phyloP scores from a whole-genome alignment of 2,888 invertebrate species.

The Yponomeuta cagnagella region DNA sequence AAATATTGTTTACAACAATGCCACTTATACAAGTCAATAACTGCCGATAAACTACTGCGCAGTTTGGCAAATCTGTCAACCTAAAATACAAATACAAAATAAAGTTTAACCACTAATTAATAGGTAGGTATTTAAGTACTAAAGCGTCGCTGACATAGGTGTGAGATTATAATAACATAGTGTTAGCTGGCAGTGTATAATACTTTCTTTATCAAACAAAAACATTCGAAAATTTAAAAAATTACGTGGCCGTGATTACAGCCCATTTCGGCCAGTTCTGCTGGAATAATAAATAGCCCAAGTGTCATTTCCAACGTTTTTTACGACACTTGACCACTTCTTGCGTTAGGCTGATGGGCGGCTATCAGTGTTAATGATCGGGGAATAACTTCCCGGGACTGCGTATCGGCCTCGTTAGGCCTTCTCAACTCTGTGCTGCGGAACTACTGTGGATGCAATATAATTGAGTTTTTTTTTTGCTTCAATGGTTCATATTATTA shows the following conservation, averaged over 20 bases:
- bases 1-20: no score
- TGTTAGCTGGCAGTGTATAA: no score
- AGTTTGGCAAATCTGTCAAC: no score
- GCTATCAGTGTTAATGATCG: conserved; percentile 12
- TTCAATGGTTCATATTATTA: no score
- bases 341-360: conserved; percentile 9
- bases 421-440: background rate
- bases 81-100: no score
- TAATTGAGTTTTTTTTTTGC: background rate
- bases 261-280: conserved; percentile 9
- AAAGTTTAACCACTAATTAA: no score
- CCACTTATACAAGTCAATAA: no score
- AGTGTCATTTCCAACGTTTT: conserved; percentile 13
- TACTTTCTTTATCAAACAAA: no score
- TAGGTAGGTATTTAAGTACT: no score
- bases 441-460: background rate
- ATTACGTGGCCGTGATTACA: background rate
- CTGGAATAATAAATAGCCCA: conserved; percentile 8
- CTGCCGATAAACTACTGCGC: no score
- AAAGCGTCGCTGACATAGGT: no score
- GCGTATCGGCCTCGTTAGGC: conserved; percentile 11
- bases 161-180: no score
- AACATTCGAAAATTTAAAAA: conserved; percentile 10
- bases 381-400: conserved; percentile 9
- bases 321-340: conserved; percentile 14